phyloP scores from a whole-genome alignment of 2,113 vertebrate species.

The Corydoras maculifer region DNA sequence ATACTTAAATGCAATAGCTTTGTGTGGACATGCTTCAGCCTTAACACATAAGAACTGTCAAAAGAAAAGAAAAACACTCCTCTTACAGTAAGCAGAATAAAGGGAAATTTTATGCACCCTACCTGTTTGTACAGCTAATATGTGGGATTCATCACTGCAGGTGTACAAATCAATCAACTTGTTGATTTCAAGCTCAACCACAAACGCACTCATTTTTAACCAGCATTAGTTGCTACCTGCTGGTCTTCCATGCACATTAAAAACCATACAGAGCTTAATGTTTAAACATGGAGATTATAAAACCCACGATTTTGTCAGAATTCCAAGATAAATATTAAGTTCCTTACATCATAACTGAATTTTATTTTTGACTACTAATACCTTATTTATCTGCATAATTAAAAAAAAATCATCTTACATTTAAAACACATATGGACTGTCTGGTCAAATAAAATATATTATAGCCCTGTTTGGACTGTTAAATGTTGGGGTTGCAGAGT shows the following conservation, averaged over 20 bases:
- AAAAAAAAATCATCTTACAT: no score
- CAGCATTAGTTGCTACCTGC: background rate
- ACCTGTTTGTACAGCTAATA: background rate
- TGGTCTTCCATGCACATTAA: background rate
- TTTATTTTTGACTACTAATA: no score
- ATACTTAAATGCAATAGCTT: background rate
- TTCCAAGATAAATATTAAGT: no score
- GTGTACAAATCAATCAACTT: background rate
- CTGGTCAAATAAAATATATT: no score
- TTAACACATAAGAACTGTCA: background rate
- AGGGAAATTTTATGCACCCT: conserved; percentile 1
- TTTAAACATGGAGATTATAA: no score
- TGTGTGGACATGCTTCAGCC: background rate
- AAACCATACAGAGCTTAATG: no score
- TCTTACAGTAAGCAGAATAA: background rate
- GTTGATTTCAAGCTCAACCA: background rate
- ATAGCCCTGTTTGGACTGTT: no score
- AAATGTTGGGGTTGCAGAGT: no score
- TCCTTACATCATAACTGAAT: no score
- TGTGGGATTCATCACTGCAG: conserved; percentile 5
- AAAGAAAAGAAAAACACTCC: background rate
- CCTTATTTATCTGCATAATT: no score
- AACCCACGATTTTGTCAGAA: no score
- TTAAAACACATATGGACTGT: no score
- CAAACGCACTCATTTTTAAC: background rate